Base-by-base conservation (phyloP, 2,888 invertebrate species). In the Eumerus sabulonum region DNA sequence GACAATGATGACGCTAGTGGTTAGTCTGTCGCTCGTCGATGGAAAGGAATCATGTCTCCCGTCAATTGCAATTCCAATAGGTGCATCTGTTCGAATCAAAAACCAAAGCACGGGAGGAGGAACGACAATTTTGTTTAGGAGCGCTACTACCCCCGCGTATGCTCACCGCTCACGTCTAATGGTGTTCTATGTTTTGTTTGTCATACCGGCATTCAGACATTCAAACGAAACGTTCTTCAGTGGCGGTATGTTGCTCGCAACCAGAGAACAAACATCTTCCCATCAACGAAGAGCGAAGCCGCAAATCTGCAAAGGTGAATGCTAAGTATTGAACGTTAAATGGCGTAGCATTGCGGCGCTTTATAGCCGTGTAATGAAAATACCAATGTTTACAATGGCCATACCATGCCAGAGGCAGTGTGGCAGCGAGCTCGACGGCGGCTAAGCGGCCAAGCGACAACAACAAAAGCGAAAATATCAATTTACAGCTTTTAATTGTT, bases 401-500 rank as follows among this genome's bases (percentile, higher is more conserved):
- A 79, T 59, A 57, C 73, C 62, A 51, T 48, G 72, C 73, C 50
- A 62, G 42, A 71, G 76, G 66, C 71, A 70, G 63, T 62, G 48
- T 71, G 56, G 59, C 66, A 27, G 27, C 27, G 27, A 27, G 27
- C 27, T 2, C 27, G 7, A 27, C 27, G 7, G 27, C 7, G 7
- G 27, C 27, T 2, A 2, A 27, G 7, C 27, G 7, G 27, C 7
- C 27, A 27, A 27, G 27, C 27, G 27, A 27, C 27, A 53, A 45
- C 63, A 73, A 74, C 73, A 73, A 73, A 74, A 79, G 68, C 70
- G 66, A 73, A 74, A 76, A 81, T 81, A 79, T 76, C 81, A 81
- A 81, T 81, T 81, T 81, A 81, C 81, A 81, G 81, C 74, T 81
- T 81, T 76, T 81, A 81, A 81, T 81, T 81, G 81, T 76, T 81